phyloP scores from a whole-genome alignment of 2,797 vertebrate species.

The Anguilla megastoma region DNA sequence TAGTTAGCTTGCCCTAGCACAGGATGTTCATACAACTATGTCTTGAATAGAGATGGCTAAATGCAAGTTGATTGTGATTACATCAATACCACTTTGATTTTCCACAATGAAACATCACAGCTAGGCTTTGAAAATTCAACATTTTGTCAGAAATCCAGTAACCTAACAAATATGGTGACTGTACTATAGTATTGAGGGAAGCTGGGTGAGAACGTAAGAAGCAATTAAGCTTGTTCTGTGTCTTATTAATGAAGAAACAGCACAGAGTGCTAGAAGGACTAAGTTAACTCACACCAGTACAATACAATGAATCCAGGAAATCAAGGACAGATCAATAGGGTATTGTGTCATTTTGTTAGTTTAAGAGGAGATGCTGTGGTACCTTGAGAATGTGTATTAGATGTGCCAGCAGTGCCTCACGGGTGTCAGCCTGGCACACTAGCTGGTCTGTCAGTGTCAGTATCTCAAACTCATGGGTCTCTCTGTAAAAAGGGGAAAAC shows the following conservation, averaged over 20 bases:
- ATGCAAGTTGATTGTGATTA: not conserved
- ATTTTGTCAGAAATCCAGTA: not conserved
- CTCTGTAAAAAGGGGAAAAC: slow-evolving; percentile 43
- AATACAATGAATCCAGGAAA: not conserved
- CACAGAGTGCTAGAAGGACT: not conserved
- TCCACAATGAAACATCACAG: not conserved
- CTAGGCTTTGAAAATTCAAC: not conserved
- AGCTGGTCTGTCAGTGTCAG: slow-evolving; percentile 62
- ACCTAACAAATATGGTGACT: not conserved
- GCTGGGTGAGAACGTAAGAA: not conserved
- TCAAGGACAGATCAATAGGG: not conserved
- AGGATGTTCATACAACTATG: not conserved
- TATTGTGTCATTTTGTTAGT: not conserved
- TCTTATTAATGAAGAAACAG: not conserved
- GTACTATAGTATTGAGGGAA: not conserved
- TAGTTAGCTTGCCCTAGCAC: not conserved
- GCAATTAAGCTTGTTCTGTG: not conserved
- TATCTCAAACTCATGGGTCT: slow-evolving; percentile 63
- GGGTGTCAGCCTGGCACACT: slow-evolving; percentile 58
- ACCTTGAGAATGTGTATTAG: slow-evolving; percentile 73
- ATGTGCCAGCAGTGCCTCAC: slow-evolving; percentile 55
- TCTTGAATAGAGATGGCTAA: not conserved
- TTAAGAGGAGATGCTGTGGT: not conserved
- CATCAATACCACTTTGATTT: not conserved
- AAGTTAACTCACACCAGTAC: not conserved